A percentile compares a stretch with the other conserved stretches of the same genome.
Evolutionary conservation across 1,140 invertebrate genomes (phyloP).

Genomic region (Zeugodacus cucurbitae): DNA sequence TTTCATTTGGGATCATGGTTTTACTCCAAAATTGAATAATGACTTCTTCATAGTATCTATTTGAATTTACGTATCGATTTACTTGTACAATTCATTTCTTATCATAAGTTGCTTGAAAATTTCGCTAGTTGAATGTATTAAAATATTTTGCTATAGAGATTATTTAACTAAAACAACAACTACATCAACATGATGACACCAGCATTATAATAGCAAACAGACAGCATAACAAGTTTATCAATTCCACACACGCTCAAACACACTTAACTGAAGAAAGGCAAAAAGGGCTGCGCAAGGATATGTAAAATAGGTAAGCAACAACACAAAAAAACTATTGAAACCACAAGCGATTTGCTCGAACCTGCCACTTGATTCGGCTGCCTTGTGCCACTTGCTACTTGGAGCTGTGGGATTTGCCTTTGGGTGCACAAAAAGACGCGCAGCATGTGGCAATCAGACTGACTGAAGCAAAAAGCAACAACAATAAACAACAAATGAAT

Average conservation of each 20-base stretch:
- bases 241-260: neutral
- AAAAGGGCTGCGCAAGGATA: neutral
- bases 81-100: no score
- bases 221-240: neutral
- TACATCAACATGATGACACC: neutral
- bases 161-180: no score
- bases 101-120: no score
- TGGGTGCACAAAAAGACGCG: slow-evolving; percentile 11
- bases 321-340: neutral
- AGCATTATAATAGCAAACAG: neutral
- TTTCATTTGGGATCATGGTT: no score
- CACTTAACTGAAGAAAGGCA: neutral
- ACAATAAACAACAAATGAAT: neutral
- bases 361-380: neutral
- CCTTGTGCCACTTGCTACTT: neutral
- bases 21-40: no score
- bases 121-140: no score
- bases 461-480: neutral
- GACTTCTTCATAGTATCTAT: no score
- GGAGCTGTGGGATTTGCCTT: neutral
- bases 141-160: no score
- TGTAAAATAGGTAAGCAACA: neutral
- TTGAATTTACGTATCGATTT: no score
- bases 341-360: neutral
- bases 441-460: neutral